Percentiles rank a stretch among this genome's conserved stretches.
phyloP scores from a whole-genome alignment of 2,113 vertebrate genomes.

The Vombatus ursinus region DNA sequence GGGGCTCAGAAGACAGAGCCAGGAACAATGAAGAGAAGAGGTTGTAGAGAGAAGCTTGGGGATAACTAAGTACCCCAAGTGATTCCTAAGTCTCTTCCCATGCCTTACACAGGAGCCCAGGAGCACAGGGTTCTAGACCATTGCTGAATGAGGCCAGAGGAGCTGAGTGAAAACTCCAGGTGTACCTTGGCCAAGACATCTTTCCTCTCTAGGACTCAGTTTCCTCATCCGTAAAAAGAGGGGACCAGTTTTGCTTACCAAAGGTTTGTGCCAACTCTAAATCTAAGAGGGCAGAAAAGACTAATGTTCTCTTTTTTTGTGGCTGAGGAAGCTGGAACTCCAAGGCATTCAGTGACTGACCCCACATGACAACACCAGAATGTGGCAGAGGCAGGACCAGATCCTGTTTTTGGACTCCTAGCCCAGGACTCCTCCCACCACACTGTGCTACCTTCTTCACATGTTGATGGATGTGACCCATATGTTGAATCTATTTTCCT shows the following conservation, averaged over 20 bases:
- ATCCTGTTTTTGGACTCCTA: not conserved
- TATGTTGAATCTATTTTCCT: not conserved
- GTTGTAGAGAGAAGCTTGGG: not conserved
- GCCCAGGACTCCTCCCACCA: not conserved
- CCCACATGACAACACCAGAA: fast-evolving
- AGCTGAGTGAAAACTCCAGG: not conserved
- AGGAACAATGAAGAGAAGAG: not conserved
- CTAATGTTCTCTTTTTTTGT: not conserved
- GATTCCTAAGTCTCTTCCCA: not conserved
- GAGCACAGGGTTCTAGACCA: not conserved
- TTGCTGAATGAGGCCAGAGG: not conserved
- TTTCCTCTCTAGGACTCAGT: not conserved
- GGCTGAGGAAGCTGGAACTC: not conserved
- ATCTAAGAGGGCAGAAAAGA: not conserved
- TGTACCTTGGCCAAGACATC: not conserved
- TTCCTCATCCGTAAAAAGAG: not conserved
- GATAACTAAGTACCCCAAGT: not conserved
- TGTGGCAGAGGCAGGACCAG: not conserved
- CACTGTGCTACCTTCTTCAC: not conserved
- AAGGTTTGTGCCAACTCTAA: not conserved
- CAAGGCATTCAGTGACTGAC: no score
- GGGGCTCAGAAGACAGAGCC: not conserved
- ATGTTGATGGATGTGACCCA: not conserved
- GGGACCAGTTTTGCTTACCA: not conserved
- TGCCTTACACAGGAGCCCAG: not conserved